Conservation (phyloP, 2,113 vertebrate genomes). For the Oophaga pumilio region DNA sequence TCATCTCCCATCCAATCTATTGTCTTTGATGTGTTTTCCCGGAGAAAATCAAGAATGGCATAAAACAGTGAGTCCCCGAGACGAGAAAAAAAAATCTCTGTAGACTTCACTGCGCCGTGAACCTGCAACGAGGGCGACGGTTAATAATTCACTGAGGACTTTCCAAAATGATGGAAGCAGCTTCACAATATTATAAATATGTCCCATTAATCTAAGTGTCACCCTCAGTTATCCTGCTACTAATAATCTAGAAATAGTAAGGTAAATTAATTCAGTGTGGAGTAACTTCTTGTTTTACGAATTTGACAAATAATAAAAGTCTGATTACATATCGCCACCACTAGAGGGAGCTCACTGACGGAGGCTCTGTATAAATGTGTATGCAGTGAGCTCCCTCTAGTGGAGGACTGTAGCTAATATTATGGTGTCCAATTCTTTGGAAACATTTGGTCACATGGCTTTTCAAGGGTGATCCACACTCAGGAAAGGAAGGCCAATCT, state of each 20-base stretch:
- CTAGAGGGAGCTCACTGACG: too few species aligned
- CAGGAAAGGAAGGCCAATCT: too few species aligned
- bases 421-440: too few species aligned
- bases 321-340: too few species aligned
- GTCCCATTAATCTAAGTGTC: background rate
- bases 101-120: background rate
- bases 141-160: background rate
- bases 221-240: background rate
- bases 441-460: too few species aligned
- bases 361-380: too few species aligned
- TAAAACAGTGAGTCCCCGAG: background rate
- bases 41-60: background rate
- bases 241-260: background rate
- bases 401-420: too few species aligned
- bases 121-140: background rate
- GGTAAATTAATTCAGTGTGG: too few species aligned
- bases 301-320: too few species aligned
- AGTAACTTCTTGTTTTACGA: too few species aligned
- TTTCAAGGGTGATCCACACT: too few species aligned
- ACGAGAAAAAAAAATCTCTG: background rate
- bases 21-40: conserved; percentile 31
- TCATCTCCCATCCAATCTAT: conserved; percentile 19
- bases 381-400: too few species aligned
- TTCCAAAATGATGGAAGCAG: background rate
- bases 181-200: conserved; percentile 14